These are phyloP conservation scores for Chelidonichthys spinosus DNA, from an alignment of 2,797 vertebrate genomes.

Conservation along the genomic window DNA sequence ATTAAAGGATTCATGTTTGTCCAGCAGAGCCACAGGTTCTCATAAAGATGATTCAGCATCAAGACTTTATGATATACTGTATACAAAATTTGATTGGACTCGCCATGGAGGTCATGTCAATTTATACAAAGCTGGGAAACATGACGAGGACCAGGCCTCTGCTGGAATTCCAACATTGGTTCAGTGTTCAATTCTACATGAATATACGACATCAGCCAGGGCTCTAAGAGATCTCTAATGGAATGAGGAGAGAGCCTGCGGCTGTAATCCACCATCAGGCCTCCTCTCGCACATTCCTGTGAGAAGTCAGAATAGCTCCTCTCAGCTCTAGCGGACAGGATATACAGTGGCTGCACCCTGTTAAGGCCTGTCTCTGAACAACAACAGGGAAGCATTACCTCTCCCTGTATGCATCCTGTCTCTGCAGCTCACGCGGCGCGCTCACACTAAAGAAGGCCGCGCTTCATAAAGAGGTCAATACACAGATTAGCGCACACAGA, in stretches of 20 bases:
- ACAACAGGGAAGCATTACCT: slow-evolving; percentile 76
- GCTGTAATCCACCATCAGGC: slow-evolving; percentile 51
- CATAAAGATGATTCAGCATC: neutral
- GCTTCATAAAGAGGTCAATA: slow-evolving; percentile 82
- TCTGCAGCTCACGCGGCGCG: slow-evolving; percentile 63
- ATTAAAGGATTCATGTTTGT: slow-evolving; percentile 41
- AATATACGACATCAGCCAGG: slow-evolving; percentile 54
- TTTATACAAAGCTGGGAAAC: slow-evolving; percentile 23
- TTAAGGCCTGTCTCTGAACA: slow-evolving; percentile 54
- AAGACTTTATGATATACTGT: neutral
- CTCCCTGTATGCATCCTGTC: slow-evolving; percentile 73
- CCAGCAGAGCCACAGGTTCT: slow-evolving; percentile 57
- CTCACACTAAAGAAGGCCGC: slow-evolving; percentile 73
- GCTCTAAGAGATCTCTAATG: slow-evolving; percentile 49
- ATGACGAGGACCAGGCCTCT: slow-evolving; percentile 45
- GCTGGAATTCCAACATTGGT: slow-evolving; percentile 45
- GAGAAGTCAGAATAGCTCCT: slow-evolving; percentile 39
- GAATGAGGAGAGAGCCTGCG: slow-evolving; percentile 50
- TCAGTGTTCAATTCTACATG: slow-evolving; percentile 41
- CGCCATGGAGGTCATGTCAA: neutral
- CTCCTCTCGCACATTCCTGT: slow-evolving; percentile 66
- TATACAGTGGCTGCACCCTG: slow-evolving; percentile 36
- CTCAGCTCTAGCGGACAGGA: slow-evolving; percentile 50
- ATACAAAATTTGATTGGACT: slow-evolving; percentile 17
- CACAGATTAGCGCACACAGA: slow-evolving; percentile 78